Base-by-base conservation (phyloP, 2,113 vertebrate genomes). In the Elgaria multicarinata region DNA sequence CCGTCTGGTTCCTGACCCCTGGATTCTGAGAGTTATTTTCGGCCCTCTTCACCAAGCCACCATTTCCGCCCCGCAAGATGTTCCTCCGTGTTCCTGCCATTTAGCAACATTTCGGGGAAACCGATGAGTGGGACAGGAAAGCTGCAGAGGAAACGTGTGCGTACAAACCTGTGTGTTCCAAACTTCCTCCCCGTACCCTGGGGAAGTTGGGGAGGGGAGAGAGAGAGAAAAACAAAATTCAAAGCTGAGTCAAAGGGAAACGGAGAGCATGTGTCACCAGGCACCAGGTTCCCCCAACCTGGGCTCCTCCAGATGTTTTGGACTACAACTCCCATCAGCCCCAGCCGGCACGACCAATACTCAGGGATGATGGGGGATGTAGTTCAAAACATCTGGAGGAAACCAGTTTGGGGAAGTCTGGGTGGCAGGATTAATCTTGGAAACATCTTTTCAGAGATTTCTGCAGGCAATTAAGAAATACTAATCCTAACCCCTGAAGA, bases 191-290 rank as follows among this genome's bases (percentile, higher is more conserved):
- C 55, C 84, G 4, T 93, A 95, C 94, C 92, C 88, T 83, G 55
- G 90, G 87, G 58, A 24, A 74, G 55, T 74, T 91, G 94, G 95
- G 93, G 94, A 92, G 13, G n/a, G n/a, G n/a, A n/a, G n/a, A n/a
- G n/a, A n/a, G n/a, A n/a, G n/a, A n/a, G n/a, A n/a, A 4, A 18
- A 7, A 22, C 5, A 55, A 86, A 39, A 44, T 2, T 0, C 0
- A 75, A 91, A 33, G 90, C 67, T 94, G 92, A 95, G 92, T 95
- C 46, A 77, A 83, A 28, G 8, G 94, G 89, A 89, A 94, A 76
- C 6, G 0, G 88, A 87, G 84, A 93, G 79, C 67, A 80, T 87
- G 83, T n/a, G 26, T 79, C 67, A 87, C 2, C 86, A 22, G 50
- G 50, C n/a, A 5, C 20, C n/a, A 74, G 74, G 18, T 3, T 42